phyloP scores from a whole-genome alignment of 2,888 invertebrate genomes.

The Phalera bucephala region DNA sequence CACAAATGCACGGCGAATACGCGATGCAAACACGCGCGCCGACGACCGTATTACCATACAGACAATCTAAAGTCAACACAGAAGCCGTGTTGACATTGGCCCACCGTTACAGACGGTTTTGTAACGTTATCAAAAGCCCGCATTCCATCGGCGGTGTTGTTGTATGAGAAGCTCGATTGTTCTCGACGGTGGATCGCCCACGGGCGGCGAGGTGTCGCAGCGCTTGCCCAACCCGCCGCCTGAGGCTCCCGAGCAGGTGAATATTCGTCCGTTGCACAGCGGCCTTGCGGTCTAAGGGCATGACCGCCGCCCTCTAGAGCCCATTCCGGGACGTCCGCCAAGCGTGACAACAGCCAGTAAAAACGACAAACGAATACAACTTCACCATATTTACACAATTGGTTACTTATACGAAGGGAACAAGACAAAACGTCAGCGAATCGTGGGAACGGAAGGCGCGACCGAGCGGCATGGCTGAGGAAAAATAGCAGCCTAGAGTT shows the following conservation, averaged over 20 bases:
- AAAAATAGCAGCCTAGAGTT: constrained; percentile 28
- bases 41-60: constrained; percentile 62
- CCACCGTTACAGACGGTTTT: constrained; percentile 69
- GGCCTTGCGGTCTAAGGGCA: constrained; percentile 56
- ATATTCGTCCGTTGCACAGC: constrained; percentile 37
- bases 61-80: constrained; percentile 57
- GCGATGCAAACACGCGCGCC: constrained; percentile 42
- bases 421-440: constrained; percentile 25
- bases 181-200: constrained; percentile 57
- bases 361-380: constrained; percentile 20
- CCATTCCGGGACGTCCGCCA: constrained; percentile 36
- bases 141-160: constrained; percentile 66
- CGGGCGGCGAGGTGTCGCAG: constrained; percentile 51
- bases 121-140: constrained; percentile 74
- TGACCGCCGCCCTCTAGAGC: constrained; percentile 24
- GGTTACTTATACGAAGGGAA: constrained; percentile 13
- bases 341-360: constrained; percentile 36
- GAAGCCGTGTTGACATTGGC: constrained; percentile 79
- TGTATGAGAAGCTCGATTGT: constrained; percentile 68
- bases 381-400: constrained; percentile 5
- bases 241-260: constrained; percentile 55
- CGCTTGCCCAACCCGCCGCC: constrained; percentile 61
- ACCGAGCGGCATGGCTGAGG: constrained; percentile 26
- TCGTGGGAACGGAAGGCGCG: constrained; percentile 42
- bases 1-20: constrained; percentile 54